A percentile compares a stretch with the other conserved stretches of the same genome.
Evolutionary conservation across 35 echinoderm and acorn worm species (phyloP).

Genomic region (Nesometra sesokonis): DNA sequence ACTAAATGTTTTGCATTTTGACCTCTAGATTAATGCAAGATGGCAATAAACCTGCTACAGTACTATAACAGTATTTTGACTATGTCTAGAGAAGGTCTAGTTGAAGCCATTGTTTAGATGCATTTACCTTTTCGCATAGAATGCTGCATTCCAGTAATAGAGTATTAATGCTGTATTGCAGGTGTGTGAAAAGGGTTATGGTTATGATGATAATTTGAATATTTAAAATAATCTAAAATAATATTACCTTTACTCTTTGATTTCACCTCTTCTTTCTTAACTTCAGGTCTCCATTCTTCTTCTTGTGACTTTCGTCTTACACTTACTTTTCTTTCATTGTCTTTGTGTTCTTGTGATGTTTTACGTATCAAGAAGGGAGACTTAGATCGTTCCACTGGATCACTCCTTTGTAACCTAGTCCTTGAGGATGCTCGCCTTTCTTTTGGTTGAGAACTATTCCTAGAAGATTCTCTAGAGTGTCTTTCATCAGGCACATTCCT

Average conservation of each 20-base stretch:
- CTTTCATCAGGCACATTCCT: not conserved
- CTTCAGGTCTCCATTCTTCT: not conserved
- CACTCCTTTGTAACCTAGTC: not conserved
- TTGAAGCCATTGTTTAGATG: too few relatives aligned
- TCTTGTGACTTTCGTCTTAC: not conserved
- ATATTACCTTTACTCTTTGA: not conserved
- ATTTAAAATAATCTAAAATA: not conserved
- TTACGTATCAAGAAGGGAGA: not conserved
- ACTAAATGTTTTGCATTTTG: too few relatives aligned
- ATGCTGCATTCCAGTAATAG: too few relatives aligned
- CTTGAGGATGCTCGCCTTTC: not conserved
- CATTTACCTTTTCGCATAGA: too few relatives aligned
- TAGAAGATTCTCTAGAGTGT: not conserved
- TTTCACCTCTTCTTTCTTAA: not conserved
- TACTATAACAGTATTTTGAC: too few relatives aligned
- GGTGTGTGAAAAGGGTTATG: too few relatives aligned
- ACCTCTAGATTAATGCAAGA: too few relatives aligned
- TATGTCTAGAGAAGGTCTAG: too few relatives aligned
- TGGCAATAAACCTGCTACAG: too few relatives aligned
- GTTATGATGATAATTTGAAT: too few relatives aligned
- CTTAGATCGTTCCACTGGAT: not conserved
- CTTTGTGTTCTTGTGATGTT: not conserved
- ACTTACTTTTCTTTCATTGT: not conserved
- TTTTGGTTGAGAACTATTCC: not conserved
- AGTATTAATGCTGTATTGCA: too few relatives aligned